Evolutionary conservation across 2,113 vertebrate genomes (phyloP).

Genomic region (Tonatia bakeri): DNA sequence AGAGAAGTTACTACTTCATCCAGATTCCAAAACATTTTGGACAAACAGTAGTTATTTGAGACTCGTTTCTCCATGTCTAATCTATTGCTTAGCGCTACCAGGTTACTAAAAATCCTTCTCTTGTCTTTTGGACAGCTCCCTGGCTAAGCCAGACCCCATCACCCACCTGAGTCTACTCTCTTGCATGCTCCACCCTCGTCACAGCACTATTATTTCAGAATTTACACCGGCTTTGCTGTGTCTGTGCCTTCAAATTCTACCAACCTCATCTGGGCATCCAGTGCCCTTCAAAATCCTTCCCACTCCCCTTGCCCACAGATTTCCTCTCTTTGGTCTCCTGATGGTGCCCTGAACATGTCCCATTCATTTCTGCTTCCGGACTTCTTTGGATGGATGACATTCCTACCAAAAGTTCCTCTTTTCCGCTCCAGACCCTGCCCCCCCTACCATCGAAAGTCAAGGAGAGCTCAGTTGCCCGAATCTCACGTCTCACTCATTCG

Average conservation of each 20-base stretch:
- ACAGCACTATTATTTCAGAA: neutral
- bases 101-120: neutral
- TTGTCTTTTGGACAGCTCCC: neutral
- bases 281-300: neutral
- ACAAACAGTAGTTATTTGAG: neutral
- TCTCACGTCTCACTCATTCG: neutral
- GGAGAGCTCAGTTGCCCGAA: neutral
- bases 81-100: neutral
- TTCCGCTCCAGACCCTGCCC: neutral
- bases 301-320: neutral
- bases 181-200: neutral
- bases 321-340: neutral
- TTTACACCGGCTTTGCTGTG: accelerated
- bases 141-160: neutral
- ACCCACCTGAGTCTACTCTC: neutral
- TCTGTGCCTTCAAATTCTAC: neutral
- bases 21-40: neutral
- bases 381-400: neutral
- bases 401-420: too few relatives aligned
- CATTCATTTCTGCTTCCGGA: neutral
- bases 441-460: neutral
- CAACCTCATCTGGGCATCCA: neutral
- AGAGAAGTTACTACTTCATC: neutral
- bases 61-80: neutral
- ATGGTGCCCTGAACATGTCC: neutral